phyloP scores from a whole-genome alignment of 2,888 invertebrate genomes.

The Pollenia griseotomentosa region DNA sequence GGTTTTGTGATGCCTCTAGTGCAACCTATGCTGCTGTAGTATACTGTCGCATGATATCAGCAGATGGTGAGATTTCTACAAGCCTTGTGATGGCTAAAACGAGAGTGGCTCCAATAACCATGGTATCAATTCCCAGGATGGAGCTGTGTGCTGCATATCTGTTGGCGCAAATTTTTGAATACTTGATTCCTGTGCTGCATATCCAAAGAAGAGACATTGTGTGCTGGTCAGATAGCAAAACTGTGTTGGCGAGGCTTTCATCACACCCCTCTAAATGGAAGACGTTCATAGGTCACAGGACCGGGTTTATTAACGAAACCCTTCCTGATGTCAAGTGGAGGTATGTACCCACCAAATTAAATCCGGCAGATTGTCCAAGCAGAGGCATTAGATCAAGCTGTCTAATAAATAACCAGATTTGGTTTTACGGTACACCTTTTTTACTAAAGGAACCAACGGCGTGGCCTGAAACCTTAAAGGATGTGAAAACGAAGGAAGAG shows the following conservation, averaged over 20 bases:
- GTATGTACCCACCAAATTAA: constrained; percentile 52
- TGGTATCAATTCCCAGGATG: constrained; percentile 40
- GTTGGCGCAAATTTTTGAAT: constrained; percentile 34
- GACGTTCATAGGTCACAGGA: constrained; percentile 25
- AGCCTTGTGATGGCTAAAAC: constrained; percentile 52
- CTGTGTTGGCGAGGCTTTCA: constrained; percentile 46
- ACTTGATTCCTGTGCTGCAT: neutral
- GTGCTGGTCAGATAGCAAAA: constrained; percentile 55
- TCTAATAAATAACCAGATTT: constrained; percentile 6
- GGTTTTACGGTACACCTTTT: constrained; percentile 42
- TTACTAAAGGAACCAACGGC: neutral
- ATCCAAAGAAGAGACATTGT: neutral
- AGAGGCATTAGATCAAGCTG: constrained; percentile 39
- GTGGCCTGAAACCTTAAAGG: constrained; percentile 16
- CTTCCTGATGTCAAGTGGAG: constrained; percentile 43
- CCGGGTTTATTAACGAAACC: constrained; percentile 31
- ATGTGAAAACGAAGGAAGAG: constrained; percentile 34
- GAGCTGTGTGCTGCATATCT: constrained; percentile 39
- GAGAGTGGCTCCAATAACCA: constrained; percentile 29
- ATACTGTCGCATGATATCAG: constrained; percentile 34
- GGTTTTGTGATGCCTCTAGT: constrained; percentile 44
- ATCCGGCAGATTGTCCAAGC: constrained; percentile 51
- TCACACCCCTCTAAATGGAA: constrained; percentile 48
- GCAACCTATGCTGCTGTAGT: constrained; percentile 48
- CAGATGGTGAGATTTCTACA: constrained; percentile 22